Percentiles rank a stretch among this genome's conserved stretches.
Conservation (phyloP, 2,888 invertebrate genomes). For the Seira sanloemensis region DNA sequence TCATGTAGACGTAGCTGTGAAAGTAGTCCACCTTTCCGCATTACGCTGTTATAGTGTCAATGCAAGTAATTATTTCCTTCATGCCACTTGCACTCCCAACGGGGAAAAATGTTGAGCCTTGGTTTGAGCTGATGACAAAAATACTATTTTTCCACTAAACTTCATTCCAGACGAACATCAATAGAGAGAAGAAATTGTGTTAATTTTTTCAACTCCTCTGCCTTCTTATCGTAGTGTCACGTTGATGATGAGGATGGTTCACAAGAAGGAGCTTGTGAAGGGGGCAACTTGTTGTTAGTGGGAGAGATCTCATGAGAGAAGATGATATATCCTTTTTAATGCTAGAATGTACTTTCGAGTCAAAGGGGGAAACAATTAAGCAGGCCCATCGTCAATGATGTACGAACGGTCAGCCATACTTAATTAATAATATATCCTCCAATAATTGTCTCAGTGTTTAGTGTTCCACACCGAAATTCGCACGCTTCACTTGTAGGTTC, state of each 20-base stretch:
- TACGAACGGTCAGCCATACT: slow-evolving; percentile 47
- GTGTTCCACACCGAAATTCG: slow-evolving; percentile 61
- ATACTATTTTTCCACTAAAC: too few species aligned
- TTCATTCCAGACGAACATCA: too few species aligned
- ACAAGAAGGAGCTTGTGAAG: slow-evolving; percentile 35
- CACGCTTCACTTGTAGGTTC: slow-evolving; percentile 63
- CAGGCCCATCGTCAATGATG: slow-evolving; percentile 25
- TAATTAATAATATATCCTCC: background rate
- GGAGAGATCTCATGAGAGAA: slow-evolving; percentile 46
- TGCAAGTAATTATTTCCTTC: too few species aligned
- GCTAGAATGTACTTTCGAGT: background rate
- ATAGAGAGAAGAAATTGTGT: too few species aligned
- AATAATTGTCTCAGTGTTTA: slow-evolving; percentile 24
- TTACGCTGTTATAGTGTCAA: too few species aligned
- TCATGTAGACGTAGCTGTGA: too few species aligned
- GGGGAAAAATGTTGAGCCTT: too few species aligned
- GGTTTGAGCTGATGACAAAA: too few species aligned
- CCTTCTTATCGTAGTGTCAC: background rate
- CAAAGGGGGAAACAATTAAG: background rate
- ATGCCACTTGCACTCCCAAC: too few species aligned
- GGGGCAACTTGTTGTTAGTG: slow-evolving; percentile 53
- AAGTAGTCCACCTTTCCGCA: too few species aligned
- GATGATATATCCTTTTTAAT: too few species aligned
- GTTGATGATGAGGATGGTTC: background rate
- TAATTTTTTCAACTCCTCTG: too few species aligned